phyloP scores from a whole-genome alignment of 2,113 vertebrate genomes.

The Malurus elegans region DNA sequence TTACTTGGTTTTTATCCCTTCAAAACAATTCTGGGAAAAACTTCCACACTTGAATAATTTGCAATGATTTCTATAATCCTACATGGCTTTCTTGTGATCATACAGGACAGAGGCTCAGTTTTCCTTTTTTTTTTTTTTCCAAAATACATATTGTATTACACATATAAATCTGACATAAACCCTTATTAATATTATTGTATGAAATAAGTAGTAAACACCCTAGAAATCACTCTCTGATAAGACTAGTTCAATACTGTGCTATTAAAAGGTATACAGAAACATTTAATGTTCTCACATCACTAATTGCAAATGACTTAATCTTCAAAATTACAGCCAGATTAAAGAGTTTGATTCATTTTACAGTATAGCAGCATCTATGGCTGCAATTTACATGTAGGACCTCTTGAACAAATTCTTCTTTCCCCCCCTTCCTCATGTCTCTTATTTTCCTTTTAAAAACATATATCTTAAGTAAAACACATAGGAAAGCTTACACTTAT shows the following conservation, averaged over 20 bases:
- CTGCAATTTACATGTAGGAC: not conserved
- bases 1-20: not conserved
- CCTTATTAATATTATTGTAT: not conserved
- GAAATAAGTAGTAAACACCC: not conserved
- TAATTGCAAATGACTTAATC: not conserved
- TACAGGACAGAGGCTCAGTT: not conserved
- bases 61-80: not conserved
- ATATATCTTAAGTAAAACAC: not conserved
- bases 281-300: not conserved
- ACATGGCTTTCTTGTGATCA: not conserved
- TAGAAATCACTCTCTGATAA: not conserved
- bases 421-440: not conserved
- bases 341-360: not conserved
- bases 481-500: not conserved
- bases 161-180: not conserved
- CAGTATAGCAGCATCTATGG: not conserved
- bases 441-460: not conserved
- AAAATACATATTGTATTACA: not conserved
- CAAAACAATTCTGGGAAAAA: not conserved
- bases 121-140: not conserved
- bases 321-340: not conserved
- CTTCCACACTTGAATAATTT: not conserved
- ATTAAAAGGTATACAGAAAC: not conserved
- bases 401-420: not conserved
- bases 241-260: not conserved